Base-by-base conservation (phyloP, 2,888 invertebrate species). In the Lottia gigantea region DNA sequence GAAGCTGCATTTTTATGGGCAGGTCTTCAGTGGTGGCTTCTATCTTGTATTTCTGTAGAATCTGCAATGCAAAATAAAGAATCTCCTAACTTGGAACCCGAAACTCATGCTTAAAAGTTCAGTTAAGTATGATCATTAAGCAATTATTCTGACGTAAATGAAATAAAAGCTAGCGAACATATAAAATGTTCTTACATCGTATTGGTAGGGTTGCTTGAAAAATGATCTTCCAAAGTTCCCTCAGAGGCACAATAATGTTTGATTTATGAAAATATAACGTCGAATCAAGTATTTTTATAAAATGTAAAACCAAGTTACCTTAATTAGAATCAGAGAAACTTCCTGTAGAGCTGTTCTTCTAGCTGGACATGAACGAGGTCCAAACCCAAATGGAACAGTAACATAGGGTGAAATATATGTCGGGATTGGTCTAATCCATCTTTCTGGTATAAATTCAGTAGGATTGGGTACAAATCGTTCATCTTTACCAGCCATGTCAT, bases 1-100 rank as follows among this genome's bases (percentile, higher is more conserved):
- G 15, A 8, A 71, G 55, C 67, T 67, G 67, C 71, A 71, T 71
- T 31, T 45, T 71, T 40, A 71, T 71, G 25, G 71, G 71, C 26
- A 71, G 67, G 0, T 71, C 67, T 11, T 26, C 63, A 45, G 64
- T 67, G 15, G 46, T 67, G 66, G 63, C 67, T 2, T 15, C 40
- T 12, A 71, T 62, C 3, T 46, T 26, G 26, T 64, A 71, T 12
- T 55, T 67, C 61, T 71, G 71, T 3, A 71, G 31, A 1, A 71
- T 67, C 71, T 71, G 63, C 1, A 16, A 31, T 11, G 23, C 14
- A 19, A 67, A 23, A 45, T n/a, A 15, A 14, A 40, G 11, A 67
- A 25, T 1, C 40, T 16, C 31, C n/a, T n/a, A n/a, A n/a, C n/a
- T n/a, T n/a, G n/a, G n/a, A n/a, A n/a, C n/a, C n/a, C n/a, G n/a